Base-by-base conservation (phyloP, 2,888 invertebrate species). In the Orthonevra nobilis region DNA sequence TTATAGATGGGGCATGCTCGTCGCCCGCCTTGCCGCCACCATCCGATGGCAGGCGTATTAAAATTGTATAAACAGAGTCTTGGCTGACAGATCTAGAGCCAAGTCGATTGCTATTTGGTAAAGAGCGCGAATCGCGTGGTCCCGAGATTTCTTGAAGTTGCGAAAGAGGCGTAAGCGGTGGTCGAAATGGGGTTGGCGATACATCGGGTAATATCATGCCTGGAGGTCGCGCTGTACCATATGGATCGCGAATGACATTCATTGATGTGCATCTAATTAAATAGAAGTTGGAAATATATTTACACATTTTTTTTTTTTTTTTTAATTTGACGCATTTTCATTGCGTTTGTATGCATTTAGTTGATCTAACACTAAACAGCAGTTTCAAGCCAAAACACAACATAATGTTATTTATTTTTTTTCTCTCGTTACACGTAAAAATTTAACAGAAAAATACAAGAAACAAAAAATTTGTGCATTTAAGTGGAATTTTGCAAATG, bases 61-160 rank as follows among this genome's bases (percentile, higher is more conserved):
- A 90, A 85, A 98, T 97, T 69, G 97, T 97, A 90, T 97, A 98
- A 38, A 97, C 96, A 30, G 93, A 93, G 84, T 94, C 94, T 82
- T 92, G 93, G 54, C 93, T 93, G 6, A 92, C 91, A 10, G 92
- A 92, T 79, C 92, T 90, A 42, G 91, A 90, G 81, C 90, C 91
- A 84, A 93, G 91, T 84, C 93, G 91, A 82, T 91, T 92, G 7
- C 84, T 86, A 73, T 83, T 83, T 14, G 93, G 93, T 70, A 93
- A 87, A 61, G 92, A 92, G 74, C 93, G 91, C 79, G 92, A 91
- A 84, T 93, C 93, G 81, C 91, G 86, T 88, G 91, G 38, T 68
- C 85, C 87, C 81, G 85, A 83, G 85, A 88, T 85, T 83, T 89
- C 89, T 83, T 88, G 88, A 77, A 87, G 82, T 74, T 89, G 87